These are phyloP conservation scores for Epinotia nisella DNA, from an alignment of 2,888 invertebrate genomes.

Conservation along the genomic window DNA sequence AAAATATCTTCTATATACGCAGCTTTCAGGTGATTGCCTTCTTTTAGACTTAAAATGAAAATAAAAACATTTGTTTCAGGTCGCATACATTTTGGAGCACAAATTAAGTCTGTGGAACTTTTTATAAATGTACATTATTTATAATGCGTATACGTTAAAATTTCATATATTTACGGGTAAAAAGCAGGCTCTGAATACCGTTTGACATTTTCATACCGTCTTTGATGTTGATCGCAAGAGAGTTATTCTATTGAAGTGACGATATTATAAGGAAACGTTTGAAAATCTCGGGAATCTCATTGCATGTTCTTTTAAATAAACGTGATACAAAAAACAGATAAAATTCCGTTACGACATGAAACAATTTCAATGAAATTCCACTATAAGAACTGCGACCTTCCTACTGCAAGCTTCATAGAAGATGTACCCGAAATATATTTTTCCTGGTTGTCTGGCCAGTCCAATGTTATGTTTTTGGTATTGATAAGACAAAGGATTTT, in stretches of 20 bases:
- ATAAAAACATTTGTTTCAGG: too few species aligned
- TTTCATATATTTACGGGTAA: not conserved
- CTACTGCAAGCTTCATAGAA: not conserved
- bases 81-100: not conserved
- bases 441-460: too few species aligned
- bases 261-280: constrained; percentile 1
- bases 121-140: not conserved
- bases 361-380: constrained; percentile 6
- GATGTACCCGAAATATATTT: not conserved
- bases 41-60: too few species aligned
- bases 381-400: not conserved
- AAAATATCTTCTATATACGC: too few species aligned
- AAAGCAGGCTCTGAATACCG: not conserved
- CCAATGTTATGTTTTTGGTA: too few species aligned
- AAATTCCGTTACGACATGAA: not conserved
- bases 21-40: too few species aligned
- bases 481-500: too few species aligned
- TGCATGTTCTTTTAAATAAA: too few species aligned
- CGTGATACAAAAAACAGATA: not conserved
- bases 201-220: constrained; percentile 12
- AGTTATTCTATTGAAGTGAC: constrained; percentile 24
- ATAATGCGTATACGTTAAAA: not conserved
- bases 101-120: not conserved
- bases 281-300: not conserved
- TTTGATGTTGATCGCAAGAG: constrained; percentile 26